Conservation (phyloP, 2,797 vertebrate genomes). For the Tragelaphus eurycerus region DNA sequence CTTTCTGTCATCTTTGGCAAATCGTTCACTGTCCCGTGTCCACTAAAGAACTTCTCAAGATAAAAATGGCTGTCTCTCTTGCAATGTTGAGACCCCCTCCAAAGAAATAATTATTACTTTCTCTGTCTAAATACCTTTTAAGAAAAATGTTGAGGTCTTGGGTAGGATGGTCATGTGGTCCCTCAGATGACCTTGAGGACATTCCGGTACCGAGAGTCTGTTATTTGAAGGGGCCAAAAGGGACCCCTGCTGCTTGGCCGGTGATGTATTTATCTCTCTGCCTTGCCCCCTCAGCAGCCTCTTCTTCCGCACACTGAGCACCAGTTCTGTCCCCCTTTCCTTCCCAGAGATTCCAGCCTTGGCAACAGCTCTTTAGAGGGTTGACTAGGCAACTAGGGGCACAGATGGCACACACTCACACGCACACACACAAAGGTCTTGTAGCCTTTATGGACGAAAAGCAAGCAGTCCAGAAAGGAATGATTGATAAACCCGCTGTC, state of each 20-base stretch:
- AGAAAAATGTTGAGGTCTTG: background rate
- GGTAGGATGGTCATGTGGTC: background rate
- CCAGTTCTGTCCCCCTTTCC: background rate
- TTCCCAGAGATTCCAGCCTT: background rate
- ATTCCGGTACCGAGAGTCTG: background rate
- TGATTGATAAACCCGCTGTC: background rate
- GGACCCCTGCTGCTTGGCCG: too few species aligned
- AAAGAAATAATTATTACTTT: background rate
- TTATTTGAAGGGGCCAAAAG: background rate
- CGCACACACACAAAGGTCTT: background rate
- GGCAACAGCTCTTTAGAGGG: background rate
- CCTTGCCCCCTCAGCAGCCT: background rate
- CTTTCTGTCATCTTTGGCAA: background rate
- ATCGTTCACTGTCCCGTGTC: background rate
- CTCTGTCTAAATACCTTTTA: background rate
- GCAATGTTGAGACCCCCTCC: background rate
- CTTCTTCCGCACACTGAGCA: too few species aligned
- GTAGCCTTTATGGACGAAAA: background rate
- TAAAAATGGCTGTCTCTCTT: slow-evolving; percentile 21
- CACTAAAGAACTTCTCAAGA: background rate
- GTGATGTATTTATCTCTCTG: background rate
- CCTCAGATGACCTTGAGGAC: background rate
- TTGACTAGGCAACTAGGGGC: background rate
- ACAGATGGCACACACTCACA: background rate
- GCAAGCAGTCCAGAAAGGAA: background rate